A percentile compares a stretch with the other conserved stretches of the same genome.
These are phyloP conservation scores for Ptyas mucosa DNA, from an alignment of 2,113 vertebrate genomes.

Conservation along the genomic window DNA sequence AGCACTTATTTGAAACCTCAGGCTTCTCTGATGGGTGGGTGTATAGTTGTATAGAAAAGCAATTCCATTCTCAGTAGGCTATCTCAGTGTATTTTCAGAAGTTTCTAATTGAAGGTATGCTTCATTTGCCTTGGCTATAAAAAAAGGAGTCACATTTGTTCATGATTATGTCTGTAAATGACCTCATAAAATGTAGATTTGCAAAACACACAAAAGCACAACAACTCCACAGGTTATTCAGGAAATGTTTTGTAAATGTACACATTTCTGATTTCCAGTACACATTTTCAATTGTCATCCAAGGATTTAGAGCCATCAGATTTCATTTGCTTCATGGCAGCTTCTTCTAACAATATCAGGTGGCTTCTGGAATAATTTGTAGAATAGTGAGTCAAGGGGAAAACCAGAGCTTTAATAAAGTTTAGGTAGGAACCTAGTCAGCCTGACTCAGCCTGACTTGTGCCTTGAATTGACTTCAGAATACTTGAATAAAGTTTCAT, in stretches of 20 bases:
- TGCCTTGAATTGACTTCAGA: background rate
- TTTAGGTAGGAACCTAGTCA: background rate
- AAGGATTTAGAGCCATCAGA: slow-evolving; percentile 21
- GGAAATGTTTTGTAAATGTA: slow-evolving; percentile 14
- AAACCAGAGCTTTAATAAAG: background rate
- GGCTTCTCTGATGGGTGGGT: slow-evolving; percentile 63
- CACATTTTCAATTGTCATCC: background rate
- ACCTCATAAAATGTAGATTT: slow-evolving; percentile 66
- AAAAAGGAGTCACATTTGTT: slow-evolving; percentile 65
- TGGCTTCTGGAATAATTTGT: background rate
- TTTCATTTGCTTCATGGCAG: slow-evolving; percentile 27
- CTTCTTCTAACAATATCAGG: background rate
- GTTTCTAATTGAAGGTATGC: slow-evolving; percentile 80
- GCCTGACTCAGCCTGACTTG: background rate
- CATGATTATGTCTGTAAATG: slow-evolving; percentile 72
- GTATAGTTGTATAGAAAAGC: slow-evolving; percentile 72
- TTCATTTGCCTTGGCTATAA: slow-evolving; percentile 75
- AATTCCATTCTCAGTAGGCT: slow-evolving; percentile 79
- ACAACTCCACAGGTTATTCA: slow-evolving; percentile 9
- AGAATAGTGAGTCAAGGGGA: background rate
- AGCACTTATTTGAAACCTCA: slow-evolving; percentile 54
- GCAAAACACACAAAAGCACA: slow-evolving; percentile 3
- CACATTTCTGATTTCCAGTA: slow-evolving; percentile 1
- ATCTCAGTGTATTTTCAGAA: slow-evolving; percentile 73
- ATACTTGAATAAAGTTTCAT: background rate